Percentiles rank a stretch among this genome's conserved stretches.
Conservation (phyloP, 92 coral and sea anemone genomes). For the Porites cylindrica region DNA sequence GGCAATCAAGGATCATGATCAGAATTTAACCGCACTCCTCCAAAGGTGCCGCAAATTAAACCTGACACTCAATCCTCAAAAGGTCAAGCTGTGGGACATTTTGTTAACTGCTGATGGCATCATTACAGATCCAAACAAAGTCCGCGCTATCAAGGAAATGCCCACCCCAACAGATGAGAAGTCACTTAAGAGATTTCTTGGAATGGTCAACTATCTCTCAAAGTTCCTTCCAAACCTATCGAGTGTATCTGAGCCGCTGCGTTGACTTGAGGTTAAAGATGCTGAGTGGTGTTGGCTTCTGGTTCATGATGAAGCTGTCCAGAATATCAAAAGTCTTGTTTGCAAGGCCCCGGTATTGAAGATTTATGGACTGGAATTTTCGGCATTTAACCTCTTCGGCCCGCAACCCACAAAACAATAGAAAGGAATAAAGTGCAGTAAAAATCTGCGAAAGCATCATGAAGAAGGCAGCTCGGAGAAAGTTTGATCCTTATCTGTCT, state of each 20-base stretch:
- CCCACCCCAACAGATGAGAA: too few species aligned
- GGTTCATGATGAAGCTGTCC: conserved; percentile 47
- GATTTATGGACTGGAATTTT: conserved; percentile 6
- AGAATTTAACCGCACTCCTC: conserved; percentile 47
- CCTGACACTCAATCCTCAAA: background rate
- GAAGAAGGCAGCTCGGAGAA: conserved; percentile 37
- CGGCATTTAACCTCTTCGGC: conserved; percentile 28
- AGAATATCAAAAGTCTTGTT: conserved; percentile 29
- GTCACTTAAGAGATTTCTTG: too few species aligned
- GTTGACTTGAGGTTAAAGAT: conserved; percentile 33
- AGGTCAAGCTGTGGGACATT: background rate
- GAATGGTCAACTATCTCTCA: background rate
- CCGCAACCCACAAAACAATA: conserved; percentile 23
- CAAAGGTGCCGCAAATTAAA: conserved; percentile 43
- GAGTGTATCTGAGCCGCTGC: conserved; percentile 19
- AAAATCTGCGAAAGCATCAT: conserved; percentile 45
- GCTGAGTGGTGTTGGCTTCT: background rate
- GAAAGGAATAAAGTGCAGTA: conserved; percentile 33
- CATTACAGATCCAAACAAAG: too few species aligned
- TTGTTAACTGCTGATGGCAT: too few species aligned
- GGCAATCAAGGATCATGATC: conserved; percentile 22
- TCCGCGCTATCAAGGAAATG: too few species aligned
- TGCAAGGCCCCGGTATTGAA: conserved; percentile 2
- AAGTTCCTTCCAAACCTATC: background rate
- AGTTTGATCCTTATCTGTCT: conserved; percentile 41